phyloP scores from a whole-genome alignment of 2,888 invertebrate genomes.

The Drosophila ustulata region DNA sequence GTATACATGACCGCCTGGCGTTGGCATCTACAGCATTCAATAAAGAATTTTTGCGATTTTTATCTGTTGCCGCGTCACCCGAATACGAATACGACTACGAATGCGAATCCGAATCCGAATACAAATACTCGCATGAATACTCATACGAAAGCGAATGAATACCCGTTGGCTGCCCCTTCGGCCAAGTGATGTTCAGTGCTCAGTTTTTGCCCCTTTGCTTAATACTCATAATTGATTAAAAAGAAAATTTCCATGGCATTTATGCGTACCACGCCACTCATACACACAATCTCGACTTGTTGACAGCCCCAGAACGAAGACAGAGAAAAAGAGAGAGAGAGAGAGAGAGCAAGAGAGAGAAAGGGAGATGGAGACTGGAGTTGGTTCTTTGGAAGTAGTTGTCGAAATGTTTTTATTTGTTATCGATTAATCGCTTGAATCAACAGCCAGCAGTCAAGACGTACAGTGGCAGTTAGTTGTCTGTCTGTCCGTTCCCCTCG shows the following conservation, averaged over 20 bases:
- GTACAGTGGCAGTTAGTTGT: slow-evolving; percentile 57
- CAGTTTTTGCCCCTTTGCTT: slow-evolving; percentile 60
- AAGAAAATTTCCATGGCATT: slow-evolving; percentile 81
- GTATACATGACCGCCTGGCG: slow-evolving; percentile 43
- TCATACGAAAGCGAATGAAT: slow-evolving; percentile 17
- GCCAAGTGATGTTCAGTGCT: slow-evolving; percentile 38
- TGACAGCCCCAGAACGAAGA: slow-evolving; percentile 56
- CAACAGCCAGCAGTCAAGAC: slow-evolving; percentile 61
- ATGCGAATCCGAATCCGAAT: slow-evolving; percentile 22
- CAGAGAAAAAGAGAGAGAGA: not conserved
- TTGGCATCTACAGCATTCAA: slow-evolving; percentile 78
- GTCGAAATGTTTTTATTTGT: slow-evolving; percentile 81
- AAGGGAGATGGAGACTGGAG: slow-evolving; percentile 13
- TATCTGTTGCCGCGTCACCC: slow-evolving; percentile 69
- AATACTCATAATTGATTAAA: slow-evolving; percentile 80
- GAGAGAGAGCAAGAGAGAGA: not conserved
- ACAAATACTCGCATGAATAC: slow-evolving; percentile 19
- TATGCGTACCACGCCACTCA: slow-evolving; percentile 80
- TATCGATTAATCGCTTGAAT: slow-evolving; percentile 80
- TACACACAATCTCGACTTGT: slow-evolving; percentile 76
- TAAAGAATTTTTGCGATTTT: slow-evolving; percentile 80
- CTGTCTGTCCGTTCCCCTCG: slow-evolving; percentile 22
- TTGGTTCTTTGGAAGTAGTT: slow-evolving; percentile 75
- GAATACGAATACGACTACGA: too few relatives aligned
- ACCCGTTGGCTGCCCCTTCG: slow-evolving; percentile 29